Conservation (phyloP, 2,797 vertebrate species). For the Tokudaia muenninki region DNA sequence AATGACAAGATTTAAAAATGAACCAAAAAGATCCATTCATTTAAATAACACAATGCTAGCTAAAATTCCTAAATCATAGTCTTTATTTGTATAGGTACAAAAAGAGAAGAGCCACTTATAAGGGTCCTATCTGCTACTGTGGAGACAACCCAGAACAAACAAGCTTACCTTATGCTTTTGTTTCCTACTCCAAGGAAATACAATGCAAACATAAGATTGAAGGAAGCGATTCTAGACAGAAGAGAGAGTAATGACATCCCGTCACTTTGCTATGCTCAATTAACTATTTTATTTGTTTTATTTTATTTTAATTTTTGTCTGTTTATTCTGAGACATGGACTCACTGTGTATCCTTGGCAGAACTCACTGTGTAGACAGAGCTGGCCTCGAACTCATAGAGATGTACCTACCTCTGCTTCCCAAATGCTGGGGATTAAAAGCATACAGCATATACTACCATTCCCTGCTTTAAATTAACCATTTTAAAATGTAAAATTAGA, state of each 20-base stretch:
- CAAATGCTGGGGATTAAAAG: not conserved
- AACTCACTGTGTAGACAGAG: too few species aligned
- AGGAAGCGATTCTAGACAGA: not conserved
- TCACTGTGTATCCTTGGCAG: not conserved
- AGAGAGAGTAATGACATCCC: not conserved
- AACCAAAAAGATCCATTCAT: not conserved
- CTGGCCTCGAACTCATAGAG: not conserved
- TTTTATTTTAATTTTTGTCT: not conserved
- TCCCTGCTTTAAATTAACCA: not conserved
- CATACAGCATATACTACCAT: not conserved
- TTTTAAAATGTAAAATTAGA: constrained; percentile 39
- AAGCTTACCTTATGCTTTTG: not conserved
- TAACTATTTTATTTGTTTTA: not conserved
- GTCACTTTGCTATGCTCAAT: not conserved
- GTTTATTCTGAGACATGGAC: not conserved
- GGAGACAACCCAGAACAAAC: not conserved
- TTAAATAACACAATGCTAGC: constrained; percentile 23
- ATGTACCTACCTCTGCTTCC: not conserved
- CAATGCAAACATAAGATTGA: not conserved
- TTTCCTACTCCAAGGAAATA: not conserved
- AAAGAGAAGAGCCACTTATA: not conserved
- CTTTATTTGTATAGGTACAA: constrained; percentile 15
- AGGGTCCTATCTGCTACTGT: not conserved
- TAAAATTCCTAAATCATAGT: constrained; percentile 32
- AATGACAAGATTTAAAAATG: constrained; percentile 30